Conservation (phyloP, 2,797 vertebrate species). For the Clarias fuscus region DNA sequence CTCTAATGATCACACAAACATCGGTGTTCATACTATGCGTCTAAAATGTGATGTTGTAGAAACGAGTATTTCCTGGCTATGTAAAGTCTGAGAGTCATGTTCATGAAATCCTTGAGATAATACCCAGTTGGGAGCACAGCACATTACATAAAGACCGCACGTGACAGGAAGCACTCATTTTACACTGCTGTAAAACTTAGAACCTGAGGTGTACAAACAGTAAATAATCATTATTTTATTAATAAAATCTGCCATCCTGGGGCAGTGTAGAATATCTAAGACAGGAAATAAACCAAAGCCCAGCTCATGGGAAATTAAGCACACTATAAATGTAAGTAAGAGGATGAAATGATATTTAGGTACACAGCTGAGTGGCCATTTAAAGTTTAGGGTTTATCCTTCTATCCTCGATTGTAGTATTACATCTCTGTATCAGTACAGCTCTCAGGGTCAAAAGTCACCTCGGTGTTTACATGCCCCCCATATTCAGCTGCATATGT, state of each 20-base stretch:
- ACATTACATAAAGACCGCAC: neutral
- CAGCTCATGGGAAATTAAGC: slow-evolving; percentile 11
- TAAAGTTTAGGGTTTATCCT: neutral
- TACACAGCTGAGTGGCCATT: neutral
- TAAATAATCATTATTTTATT: neutral
- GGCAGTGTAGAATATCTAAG: neutral
- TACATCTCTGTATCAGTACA: neutral
- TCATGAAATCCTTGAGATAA: neutral
- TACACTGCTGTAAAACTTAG: neutral
- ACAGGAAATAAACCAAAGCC: neutral
- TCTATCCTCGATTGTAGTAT: neutral
- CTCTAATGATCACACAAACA: neutral
- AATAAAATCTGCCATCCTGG: neutral
- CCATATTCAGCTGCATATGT: neutral
- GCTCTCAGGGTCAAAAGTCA: neutral
- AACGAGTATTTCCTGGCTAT: too few relatives aligned
- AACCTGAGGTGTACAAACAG: neutral
- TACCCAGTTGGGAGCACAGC: neutral
- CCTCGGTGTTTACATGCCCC: neutral
- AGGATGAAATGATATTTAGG: neutral
- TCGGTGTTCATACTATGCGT: neutral
- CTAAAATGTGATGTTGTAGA: neutral
- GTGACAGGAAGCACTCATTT: neutral
- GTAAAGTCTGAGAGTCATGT: neutral
- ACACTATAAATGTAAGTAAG: neutral